phyloP scores from a whole-genome alignment of 2,113 vertebrate genomes.

The Spermophilus dauricus region DNA sequence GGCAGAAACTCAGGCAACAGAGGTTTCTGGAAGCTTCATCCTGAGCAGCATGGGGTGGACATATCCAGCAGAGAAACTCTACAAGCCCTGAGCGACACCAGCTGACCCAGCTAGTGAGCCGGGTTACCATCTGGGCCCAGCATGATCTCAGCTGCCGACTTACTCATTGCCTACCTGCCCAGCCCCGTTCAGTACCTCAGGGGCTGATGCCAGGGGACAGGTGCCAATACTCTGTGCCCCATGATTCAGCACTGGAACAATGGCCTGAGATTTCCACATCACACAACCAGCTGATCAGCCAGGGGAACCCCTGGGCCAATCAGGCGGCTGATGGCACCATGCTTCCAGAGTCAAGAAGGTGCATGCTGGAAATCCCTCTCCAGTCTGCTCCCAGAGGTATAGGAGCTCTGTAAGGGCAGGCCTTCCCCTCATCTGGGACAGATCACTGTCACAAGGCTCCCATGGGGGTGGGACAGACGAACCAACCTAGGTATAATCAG shows the following conservation, averaged over 20 bases:
- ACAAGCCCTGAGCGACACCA: neutral
- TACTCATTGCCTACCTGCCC: neutral
- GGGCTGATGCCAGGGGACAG: neutral
- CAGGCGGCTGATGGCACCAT: neutral
- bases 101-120: neutral
- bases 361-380: neutral
- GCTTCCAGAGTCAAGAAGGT: neutral
- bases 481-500: neutral
- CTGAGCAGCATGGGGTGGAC: no score
- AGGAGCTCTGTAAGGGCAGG: neutral
- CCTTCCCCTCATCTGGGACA: neutral
- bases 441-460: neutral
- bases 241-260: neutral
- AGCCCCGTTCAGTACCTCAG: neutral
- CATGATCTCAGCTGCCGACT: neutral
- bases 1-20: neutral
- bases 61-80: neutral
- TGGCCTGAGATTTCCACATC: neutral
- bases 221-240: neutral
- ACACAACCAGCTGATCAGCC: neutral
- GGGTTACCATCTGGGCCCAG: neutral
- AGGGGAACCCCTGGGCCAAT: neutral
- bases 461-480: neutral
- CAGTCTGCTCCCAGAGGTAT: neutral
- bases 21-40: neutral